phyloP scores from a whole-genome alignment of 1,140 invertebrate genomes.

The Drosophila pseudoobscura region DNA sequence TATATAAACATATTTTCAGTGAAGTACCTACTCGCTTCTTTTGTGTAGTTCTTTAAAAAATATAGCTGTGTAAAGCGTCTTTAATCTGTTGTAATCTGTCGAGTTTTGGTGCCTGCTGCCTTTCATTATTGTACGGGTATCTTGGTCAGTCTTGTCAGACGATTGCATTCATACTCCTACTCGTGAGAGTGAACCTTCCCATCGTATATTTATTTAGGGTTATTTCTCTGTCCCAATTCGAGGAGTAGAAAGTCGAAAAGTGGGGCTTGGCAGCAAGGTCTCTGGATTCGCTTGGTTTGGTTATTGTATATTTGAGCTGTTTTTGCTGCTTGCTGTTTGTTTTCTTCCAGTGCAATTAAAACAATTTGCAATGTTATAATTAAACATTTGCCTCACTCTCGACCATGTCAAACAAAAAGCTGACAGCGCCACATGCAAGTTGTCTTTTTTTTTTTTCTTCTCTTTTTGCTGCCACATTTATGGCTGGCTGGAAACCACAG shows the following conservation, averaged over 20 bases:
- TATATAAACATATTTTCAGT: too few relatives aligned
- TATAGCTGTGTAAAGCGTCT: too few relatives aligned
- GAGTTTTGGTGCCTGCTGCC: too few relatives aligned
- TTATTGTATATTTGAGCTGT: too few relatives aligned
- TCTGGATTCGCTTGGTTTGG: constrained; percentile 11
- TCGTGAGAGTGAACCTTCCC: too few relatives aligned
- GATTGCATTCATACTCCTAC: too few relatives aligned
- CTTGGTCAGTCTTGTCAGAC: too few relatives aligned
- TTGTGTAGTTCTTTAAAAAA: too few relatives aligned
- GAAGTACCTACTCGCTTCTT: too few relatives aligned
- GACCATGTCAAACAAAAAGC: constrained; percentile 56
- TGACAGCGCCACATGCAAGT: constrained; percentile 44
- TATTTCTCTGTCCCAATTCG: constrained; percentile 24
- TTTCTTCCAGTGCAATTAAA: constrained; percentile 54
- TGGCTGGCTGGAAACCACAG: not conserved
- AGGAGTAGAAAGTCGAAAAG: constrained; percentile 31
- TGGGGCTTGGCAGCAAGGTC: constrained; percentile 8
- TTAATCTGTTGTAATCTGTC: too few relatives aligned
- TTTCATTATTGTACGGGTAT: too few relatives aligned
- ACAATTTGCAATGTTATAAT: constrained; percentile 72
- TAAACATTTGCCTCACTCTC: constrained; percentile 65
- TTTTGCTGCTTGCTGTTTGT: not conserved
- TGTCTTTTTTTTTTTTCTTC: constrained; percentile 7
- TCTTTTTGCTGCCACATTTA: constrained; percentile 7
- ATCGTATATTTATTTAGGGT: constrained; percentile 3